Evolutionary conservation across 2,888 invertebrate genomes (phyloP), one percentile per base, ranked within the genome.

Genomic region (Thysanoteuthis rhombus): DNA sequence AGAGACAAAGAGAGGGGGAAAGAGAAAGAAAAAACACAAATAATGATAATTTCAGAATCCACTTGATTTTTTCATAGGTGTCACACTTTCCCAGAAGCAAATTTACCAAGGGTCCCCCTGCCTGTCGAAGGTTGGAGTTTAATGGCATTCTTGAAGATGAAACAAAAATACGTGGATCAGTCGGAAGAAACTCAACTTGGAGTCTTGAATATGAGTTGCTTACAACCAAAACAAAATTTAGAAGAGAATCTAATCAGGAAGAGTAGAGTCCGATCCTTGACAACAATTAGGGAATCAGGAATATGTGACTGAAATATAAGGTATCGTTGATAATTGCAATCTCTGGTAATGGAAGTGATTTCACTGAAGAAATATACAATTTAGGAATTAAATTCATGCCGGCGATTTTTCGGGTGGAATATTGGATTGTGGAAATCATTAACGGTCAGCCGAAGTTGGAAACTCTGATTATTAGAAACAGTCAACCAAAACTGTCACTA

Each of bases 371-470:
- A 75, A 36, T 75, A 75, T 75, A n/a, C 75, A 75, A 75, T 75
- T 75, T 75, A 75, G 75, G 75, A 75, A 75, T 75, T 75, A 75
- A 75, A 75, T 75, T 75, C 75, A 75, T 75, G 19, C 8, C n/a
- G 75, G 75, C 75, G n/a, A 75, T 75, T 75, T 52, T 75, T 75
- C 75, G n/a, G 75, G 75, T n/a, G 75, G 75, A 75, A 75, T n/a
- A 75, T 75, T 75, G n/a, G 75, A n/a, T 36, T 36, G 75, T n/a
- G n/a, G 16, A n/a, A 75, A 75, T 75, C 75, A 75, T 75, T 75
- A 75, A n/a, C 75, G 75, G 75, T 75, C n/a, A n/a, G 75, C 75
- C 36, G n/a, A 75, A 75, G 75, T 75, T 75, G 75, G 75, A 75
- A 75, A 75, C 16, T 58, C 58, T 75, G 75, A 75, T 75, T 75